Percentiles rank a stretch among this genome's conserved stretches.
Conservation (phyloP, 1,140 invertebrate genomes). For the Lepidurus apus region DNA sequence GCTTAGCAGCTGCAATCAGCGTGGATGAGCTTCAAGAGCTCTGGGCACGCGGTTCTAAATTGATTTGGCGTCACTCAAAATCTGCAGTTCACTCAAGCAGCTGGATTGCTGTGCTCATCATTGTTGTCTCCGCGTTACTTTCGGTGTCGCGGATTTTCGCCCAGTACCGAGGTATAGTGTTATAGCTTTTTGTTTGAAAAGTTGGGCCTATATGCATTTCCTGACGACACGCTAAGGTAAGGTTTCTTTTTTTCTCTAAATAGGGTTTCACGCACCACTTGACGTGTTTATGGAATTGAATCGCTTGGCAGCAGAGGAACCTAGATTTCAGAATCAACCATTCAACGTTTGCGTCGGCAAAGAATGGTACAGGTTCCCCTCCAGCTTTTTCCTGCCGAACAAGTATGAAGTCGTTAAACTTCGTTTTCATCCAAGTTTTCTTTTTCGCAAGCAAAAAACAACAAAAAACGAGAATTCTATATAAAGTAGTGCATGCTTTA, state of each 20-base stretch:
- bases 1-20: conserved; percentile 74
- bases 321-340: conserved; percentile 49
- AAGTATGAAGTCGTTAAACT: conserved; percentile 43
- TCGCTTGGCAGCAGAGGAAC: conserved; percentile 54
- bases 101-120: conserved; percentile 40
- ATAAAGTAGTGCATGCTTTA: not conserved
- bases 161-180: conserved; percentile 47
- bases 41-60: conserved; percentile 51
- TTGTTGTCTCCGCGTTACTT: conserved; percentile 55
- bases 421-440: not conserved
- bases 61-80: conserved; percentile 50
- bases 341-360: conserved; percentile 91
- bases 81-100: conserved; percentile 33
- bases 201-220: not conserved
- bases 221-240: conserved; percentile 32
- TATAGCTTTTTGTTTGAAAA: conserved; percentile 23
- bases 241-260: conserved; percentile 34
- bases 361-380: conserved; percentile 96
- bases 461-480: not conserved
- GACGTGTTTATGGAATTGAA: conserved; percentile 78
- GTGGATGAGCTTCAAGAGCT: conserved; percentile 74
- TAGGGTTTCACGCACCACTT: conserved; percentile 84
- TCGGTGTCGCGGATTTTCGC: conserved; percentile 49
- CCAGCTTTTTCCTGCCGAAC: conserved; percentile 89
- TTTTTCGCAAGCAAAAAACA: not conserved